phyloP scores from a whole-genome alignment of 2,797 vertebrate species.

The Poecilia gillii region DNA sequence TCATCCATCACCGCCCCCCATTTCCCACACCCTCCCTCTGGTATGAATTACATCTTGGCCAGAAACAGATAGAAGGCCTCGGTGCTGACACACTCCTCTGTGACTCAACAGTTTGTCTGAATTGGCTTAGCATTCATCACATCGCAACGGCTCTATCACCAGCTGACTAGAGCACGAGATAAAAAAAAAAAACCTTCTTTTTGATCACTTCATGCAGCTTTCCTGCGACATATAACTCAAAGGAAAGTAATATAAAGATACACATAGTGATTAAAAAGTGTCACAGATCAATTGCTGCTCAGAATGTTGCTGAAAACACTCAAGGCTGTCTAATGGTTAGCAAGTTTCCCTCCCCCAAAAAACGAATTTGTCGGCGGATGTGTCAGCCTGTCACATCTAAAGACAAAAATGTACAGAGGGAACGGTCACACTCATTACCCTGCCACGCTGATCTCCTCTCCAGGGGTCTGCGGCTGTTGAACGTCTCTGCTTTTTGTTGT shows the following conservation, averaged over 20 bases:
- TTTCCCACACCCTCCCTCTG: constrained; percentile 16
- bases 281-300: constrained; percentile 28
- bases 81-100: constrained; percentile 61
- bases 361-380: neutral
- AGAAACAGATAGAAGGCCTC: constrained; percentile 56
- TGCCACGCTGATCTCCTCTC: constrained; percentile 8
- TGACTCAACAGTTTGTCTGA: constrained; percentile 76
- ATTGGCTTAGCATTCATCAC: constrained; percentile 62
- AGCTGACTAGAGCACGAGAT: constrained; percentile 28
- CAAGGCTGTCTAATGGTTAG: neutral
- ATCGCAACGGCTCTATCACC: constrained; percentile 53
- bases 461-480: neutral
- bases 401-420: neutral
- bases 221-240: constrained; percentile 35
- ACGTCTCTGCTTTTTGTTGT: neutral
- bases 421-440: constrained; percentile 4
- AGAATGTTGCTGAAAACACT: constrained; percentile 2
- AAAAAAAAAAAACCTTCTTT: constrained; percentile 29
- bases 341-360: neutral
- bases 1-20: constrained; percentile 73
- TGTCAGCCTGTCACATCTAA: neutral
- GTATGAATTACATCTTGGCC: constrained; percentile 47
- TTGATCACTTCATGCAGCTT: constrained; percentile 31
- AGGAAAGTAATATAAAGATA: constrained; percentile 37
- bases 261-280: neutral